Evolutionary conservation across 2,797 vertebrate genomes (phyloP), one percentile per base, ranked within the genome.

Genomic region (Tokudaia tokunoshimensis): DNA sequence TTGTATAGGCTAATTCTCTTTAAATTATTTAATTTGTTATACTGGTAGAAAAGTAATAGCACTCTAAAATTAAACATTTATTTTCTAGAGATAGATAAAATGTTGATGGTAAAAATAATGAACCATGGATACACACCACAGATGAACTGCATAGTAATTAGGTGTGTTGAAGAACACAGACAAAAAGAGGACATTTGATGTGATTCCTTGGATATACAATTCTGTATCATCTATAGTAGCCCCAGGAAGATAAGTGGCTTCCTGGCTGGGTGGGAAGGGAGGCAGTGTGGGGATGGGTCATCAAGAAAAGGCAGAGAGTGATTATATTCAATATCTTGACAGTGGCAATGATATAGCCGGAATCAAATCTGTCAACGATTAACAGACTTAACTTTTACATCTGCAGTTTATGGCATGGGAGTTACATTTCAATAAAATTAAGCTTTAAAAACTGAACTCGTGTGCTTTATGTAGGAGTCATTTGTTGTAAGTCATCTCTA

Each of bases 1-100:
- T 83, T 92, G 31, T 76, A 31, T 63, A 85, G 24, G 41, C 59
- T 52, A 84, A 37, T 85, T 76, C n/a, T 52, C 67, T 76, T 59
- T 74, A 87, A 74, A 87, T 87, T 87, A 50, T 81, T 81, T n/a
- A 76, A 63, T 85, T 85, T 76, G 57, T 52, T 93, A 29, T 44
- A n/a, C 29, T 44, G 72, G 19, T 86, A 50, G 34, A 86, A 86
- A 67, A 57, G 24, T 78, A 85, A 24, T 31, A 78, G 29, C n/a
- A 67, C 20, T 55, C 82, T 79, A 57, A 55, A 67, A 86, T 92
- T 65, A 78, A 86, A 55, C 5, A 17, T 41, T 86, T 92, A 92
- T 44, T 86, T 92, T 78, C 75, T 78, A 31, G 75, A n/a, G 57
- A 17, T 65, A 85, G 82, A 47, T 84, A 41, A 87, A 88, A 76